Base-by-base conservation (phyloP, 2,888 invertebrate genomes). In the Odiellus spinosus region DNA sequence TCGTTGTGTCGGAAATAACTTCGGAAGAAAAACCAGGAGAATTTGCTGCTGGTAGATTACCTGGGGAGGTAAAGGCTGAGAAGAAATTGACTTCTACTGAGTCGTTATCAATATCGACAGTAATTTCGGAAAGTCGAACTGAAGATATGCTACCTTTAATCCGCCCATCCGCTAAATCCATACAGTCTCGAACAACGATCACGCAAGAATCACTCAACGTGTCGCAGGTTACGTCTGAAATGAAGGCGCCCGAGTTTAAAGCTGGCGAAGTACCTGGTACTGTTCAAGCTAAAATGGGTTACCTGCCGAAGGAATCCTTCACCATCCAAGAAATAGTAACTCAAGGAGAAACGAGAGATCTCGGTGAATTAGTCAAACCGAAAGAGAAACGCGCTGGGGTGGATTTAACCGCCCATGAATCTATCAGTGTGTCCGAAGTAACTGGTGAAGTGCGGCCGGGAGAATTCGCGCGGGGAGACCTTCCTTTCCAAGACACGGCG, bases 211-310 rank as follows among this genome's bases (percentile, higher is more conserved):
- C 53, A n/a, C 19, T 56, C 8, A 40, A 52, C 12, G 45, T 56
- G 12, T 52, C 51, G 10, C 54, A 56, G 50, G 44, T 49, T 11
- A 38, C 48, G n/a, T 40, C 53, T 3, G 51, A 52, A 40, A 45
- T 48, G 14, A 45, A 52, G 38, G 49, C 57, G 8, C 40, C 36
- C 14, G 53, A 53, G 33, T 53, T 54, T 34, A 42, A 40, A 12
- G 10, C 52, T 14, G 47, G 46, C n/a, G 43, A 49, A 42, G n/a
- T 51, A 61, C 67, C 68, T 5, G 66, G 70, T 50, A 59, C 61
- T 34, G 63, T 68, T 18, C 62, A 63, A 14, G 70, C 75, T 20
- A 67, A 70, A 36, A 67, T 74, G 52, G 69, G 75, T 53, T 60
- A 70, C n/a, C 59, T 67, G 35, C 53, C 72, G 40, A 60, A 63